Evolutionary conservation across 1,140 invertebrate genomes (phyloP), one percentile per base, ranked within the genome.

Genomic region (Ctenoplectra terminalis): DNA sequence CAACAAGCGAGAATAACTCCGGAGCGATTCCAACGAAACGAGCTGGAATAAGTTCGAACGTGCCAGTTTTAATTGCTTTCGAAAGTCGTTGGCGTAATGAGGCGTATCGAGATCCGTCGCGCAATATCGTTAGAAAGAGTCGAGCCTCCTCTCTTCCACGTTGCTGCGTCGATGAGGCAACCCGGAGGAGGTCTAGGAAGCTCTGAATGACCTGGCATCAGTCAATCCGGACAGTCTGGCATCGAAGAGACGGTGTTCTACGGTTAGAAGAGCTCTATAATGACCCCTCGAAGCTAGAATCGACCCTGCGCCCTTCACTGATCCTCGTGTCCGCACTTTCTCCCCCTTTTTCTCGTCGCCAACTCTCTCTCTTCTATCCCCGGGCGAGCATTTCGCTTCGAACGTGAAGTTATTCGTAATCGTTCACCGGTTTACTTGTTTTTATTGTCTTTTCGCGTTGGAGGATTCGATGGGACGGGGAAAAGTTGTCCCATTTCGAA

Each of bases 201-300:
- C 84, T 73, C 60, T 61, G 87, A 88, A 89, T 89, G 87, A 87
- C 87, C 86, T 81, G 85, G 70, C 84, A 89, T 89, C 87, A 88
- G 87, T 88, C 87, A 88, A 88, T 88, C 86, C 79, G 56, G 87
- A 86, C 84, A 88, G 87, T 82, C 87, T 78, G 69, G 67, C 82
- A 87, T 87, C 73, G 63, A 63, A 64, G 80, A 85, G 78, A 72
- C 73, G 56, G 56, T 48, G 74, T 26, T 70, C 70, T 74, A 71
- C 61, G 79, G 76, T 82, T 82, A 87, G 72, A 64, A 88, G 73
- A 86, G 84, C 70, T 88, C 83, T 88, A 50, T 87, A 88, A 88
- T 88, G 87, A 88, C 87, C 84, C 84, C 87, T 88, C 66, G 78
- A 79, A 88, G 81, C 78, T 84, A 82, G 72, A 74, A 73, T 80